phyloP scores from a whole-genome alignment of 2,113 vertebrate genomes.

The Spea multiplicata region DNA sequence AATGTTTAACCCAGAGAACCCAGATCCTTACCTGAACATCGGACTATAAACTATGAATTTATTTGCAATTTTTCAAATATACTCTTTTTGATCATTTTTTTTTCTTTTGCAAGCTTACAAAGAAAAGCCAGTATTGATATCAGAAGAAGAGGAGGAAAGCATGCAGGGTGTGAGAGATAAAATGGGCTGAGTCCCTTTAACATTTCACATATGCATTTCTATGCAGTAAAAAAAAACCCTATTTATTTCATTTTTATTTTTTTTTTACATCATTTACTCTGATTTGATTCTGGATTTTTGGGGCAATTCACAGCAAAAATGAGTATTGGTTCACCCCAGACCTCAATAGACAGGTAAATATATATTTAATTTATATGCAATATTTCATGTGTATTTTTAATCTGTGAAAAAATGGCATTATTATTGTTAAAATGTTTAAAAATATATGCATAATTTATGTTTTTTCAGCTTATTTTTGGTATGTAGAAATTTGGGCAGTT shows the following conservation, averaged over 20 bases:
- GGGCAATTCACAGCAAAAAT: slow-evolving; percentile 49
- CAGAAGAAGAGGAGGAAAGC: slow-evolving; percentile 31
- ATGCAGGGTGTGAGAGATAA: slow-evolving; percentile 45
- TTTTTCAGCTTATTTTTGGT: too few species aligned
- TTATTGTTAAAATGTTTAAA: too few species aligned
- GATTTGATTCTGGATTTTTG: slow-evolving; percentile 49
- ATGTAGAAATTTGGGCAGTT: too few species aligned
- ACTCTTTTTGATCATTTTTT: slow-evolving; percentile 39
- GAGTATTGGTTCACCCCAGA: slow-evolving; percentile 63
- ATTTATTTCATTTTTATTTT: slow-evolving; percentile 12
- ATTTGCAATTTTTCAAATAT: background rate
- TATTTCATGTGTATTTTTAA: too few species aligned
- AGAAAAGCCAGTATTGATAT: background rate
- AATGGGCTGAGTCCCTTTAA: slow-evolving; percentile 51
- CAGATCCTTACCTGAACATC: slow-evolving; percentile 35
- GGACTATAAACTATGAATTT: slow-evolving; percentile 47
- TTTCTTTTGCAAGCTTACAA: background rate
- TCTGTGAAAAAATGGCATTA: too few species aligned
- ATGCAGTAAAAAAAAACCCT: slow-evolving; percentile 34
- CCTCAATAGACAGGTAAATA: slow-evolving; percentile 63
- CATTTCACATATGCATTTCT: slow-evolving; percentile 30
- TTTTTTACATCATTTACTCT: background rate
- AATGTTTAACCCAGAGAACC: slow-evolving; percentile 47
- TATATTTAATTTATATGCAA: background rate
- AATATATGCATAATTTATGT: too few species aligned